These are phyloP conservation scores for Bovichtus variegatus DNA, from an alignment of 2,797 vertebrate genomes.

Conservation along the genomic window DNA sequence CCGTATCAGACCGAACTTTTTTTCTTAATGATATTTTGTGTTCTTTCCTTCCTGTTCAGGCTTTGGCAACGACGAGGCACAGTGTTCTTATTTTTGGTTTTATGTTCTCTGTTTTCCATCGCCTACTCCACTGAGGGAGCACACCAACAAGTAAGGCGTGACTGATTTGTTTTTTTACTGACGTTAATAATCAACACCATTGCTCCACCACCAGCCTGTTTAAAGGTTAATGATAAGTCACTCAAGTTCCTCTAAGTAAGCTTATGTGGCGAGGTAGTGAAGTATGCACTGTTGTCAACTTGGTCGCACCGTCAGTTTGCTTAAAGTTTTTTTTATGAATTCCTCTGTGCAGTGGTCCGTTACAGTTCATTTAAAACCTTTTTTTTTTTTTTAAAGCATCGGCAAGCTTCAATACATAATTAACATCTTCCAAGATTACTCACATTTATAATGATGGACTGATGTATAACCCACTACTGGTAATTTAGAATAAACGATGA, in stretches of 20 bases:
- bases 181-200: slow-evolving; percentile 63
- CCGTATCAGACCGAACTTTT: too few species aligned
- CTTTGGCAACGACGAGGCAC: slow-evolving; percentile 91
- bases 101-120: slow-evolving; percentile 88
- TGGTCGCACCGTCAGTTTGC: slow-evolving; percentile 39
- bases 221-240: slow-evolving; percentile 74
- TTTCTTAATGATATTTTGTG: slow-evolving; percentile 2
- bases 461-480: neutral
- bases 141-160: slow-evolving; percentile 92
- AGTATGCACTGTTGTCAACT: slow-evolving; percentile 52
- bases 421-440: neutral
- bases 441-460: neutral
- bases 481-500: neutral
- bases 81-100: slow-evolving; percentile 87
- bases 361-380: slow-evolving; percentile 4
- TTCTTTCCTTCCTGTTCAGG: slow-evolving; percentile 75
- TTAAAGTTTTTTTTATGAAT: slow-evolving; percentile 30
- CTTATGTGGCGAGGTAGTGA: slow-evolving; percentile 29
- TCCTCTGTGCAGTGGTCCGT: slow-evolving; percentile 11
- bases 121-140: slow-evolving; percentile 94
- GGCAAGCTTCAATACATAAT: neutral
- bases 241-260: slow-evolving; percentile 7
- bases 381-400: too few species aligned
- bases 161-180: slow-evolving; percentile 13
- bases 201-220: slow-evolving; percentile 34